Conservation (phyloP, 2,113 vertebrate genomes). For the Sylvietta virens region DNA sequence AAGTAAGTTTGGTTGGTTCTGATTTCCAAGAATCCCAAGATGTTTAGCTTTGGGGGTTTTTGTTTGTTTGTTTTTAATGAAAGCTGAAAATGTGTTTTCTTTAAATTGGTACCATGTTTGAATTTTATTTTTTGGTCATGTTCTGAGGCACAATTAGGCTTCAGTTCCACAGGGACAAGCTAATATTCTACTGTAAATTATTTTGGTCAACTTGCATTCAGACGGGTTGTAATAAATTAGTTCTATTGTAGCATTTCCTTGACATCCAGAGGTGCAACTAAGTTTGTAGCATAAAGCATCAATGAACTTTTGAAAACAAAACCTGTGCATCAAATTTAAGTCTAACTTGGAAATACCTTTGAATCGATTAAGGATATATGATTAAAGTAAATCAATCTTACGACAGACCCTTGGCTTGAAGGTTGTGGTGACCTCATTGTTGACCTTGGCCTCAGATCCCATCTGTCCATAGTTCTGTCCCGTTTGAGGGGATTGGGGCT, state of each 20-base stretch:
- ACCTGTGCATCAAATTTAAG: not conserved
- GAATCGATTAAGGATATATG: not conserved
- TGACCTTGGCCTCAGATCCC: slow-evolving; percentile 5
- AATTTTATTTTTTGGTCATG: not conserved
- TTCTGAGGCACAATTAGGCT: not conserved
- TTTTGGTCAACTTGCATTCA: not conserved
- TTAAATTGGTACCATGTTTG: not conserved
- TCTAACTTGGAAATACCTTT: not conserved
- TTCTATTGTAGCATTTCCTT: not conserved
- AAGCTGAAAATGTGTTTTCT: slow-evolving; percentile 33
- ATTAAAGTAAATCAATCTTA: not conserved
- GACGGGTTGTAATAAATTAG: not conserved
- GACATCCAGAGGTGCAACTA: not conserved
- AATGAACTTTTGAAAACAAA: not conserved
- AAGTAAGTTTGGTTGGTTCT: slow-evolving; percentile 58
- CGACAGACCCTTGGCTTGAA: not conserved
- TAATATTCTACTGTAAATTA: not conserved
- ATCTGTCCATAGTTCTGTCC: not conserved
- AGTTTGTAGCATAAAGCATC: not conserved
- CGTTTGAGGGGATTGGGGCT: not conserved
- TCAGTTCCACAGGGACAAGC: not conserved
- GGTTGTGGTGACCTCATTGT: not conserved
- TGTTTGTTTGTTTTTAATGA: slow-evolving; percentile 35
- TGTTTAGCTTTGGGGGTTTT: not conserved
- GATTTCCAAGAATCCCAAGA: slow-evolving; percentile 36